Evolutionary conservation across 2,888 invertebrate genomes (phyloP).

Genomic region (Drosophila bunnanda): DNA sequence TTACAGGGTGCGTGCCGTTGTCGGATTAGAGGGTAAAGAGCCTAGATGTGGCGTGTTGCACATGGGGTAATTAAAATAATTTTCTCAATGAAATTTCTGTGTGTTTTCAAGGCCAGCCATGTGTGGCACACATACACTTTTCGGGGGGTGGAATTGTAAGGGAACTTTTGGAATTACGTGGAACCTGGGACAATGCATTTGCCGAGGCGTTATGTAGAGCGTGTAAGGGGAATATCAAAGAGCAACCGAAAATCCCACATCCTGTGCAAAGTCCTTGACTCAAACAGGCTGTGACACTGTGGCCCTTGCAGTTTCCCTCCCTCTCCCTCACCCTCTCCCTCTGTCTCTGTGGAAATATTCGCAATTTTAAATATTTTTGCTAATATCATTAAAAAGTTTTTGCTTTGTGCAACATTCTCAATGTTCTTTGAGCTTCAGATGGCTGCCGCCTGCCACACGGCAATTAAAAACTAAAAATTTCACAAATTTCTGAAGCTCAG

Average conservation of each 20-base stretch:
- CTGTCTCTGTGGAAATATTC: constrained; percentile 22
- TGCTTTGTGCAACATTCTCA: constrained; percentile 60
- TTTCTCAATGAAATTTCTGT: constrained; percentile 65
- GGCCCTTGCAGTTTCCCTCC: not conserved
- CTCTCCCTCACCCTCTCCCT: not conserved
- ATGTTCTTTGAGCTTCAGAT: constrained; percentile 15
- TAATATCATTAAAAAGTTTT: constrained; percentile 76
- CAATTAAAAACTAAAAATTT: constrained; percentile 71
- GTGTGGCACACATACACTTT: constrained; percentile 64
- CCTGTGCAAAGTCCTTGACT: constrained; percentile 60
- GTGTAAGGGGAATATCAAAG: constrained; percentile 41
- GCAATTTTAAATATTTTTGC: constrained; percentile 63
- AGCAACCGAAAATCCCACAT: constrained; percentile 43
- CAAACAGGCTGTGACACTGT: constrained; percentile 45
- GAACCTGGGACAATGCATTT: constrained; percentile 42
- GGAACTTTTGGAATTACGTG: constrained; percentile 11
- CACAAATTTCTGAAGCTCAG: constrained; percentile 44
- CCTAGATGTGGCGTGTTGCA: constrained; percentile 36
- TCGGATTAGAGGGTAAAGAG: constrained; percentile 20
- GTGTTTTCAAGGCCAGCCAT: constrained; percentile 68
- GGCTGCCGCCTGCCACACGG: constrained; percentile 25
- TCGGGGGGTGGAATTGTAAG: constrained; percentile 58
- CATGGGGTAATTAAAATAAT: constrained; percentile 75
- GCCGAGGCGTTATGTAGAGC: constrained; percentile 59
- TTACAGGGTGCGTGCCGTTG: constrained; percentile 67